Base-by-base conservation (phyloP, 1,140 invertebrate genomes). In the Bombus difficillimus region DNA sequence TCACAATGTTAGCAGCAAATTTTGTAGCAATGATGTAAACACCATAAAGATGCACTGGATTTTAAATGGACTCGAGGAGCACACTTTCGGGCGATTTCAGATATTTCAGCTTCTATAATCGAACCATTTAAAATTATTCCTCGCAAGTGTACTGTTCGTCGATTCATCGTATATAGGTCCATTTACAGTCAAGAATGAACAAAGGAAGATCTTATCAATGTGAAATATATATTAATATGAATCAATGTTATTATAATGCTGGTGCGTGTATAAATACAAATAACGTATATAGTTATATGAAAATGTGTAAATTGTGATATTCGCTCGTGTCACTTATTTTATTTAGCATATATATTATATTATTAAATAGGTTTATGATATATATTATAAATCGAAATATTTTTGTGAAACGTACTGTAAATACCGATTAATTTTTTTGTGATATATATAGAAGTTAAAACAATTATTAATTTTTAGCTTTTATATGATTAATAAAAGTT, bases 1-100 rank as follows among this genome's bases (percentile, higher is more conserved):
- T 62, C 59, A n/a, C 3, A 62, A n/a, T 80, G 64, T 78, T 37
- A 39, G 57, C 74, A 68, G 79, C 81, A 89, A 90, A 90, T 91
- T 91, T 91, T 89, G 41, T 81, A 85, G 90, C 87, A 91, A 85
- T 53, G 37, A 85, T 66, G 41, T 83, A 88, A 85, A 85, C 86
- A 86, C 86, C 86, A 87, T 87, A 88, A 69, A 66, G 86, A 90
- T 90, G 86, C 88, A 90, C 86, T 88, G 89, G 89, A 90, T 88
- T 88, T 90, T 90, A 85, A 72, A 69, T 79, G 86, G 89, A 87
- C 85, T 88, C 83, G 84, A 90, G 86, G 86, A 90, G 79, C 88
- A 81, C 88, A 82, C 64, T 88, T 90, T 90, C 86, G 64, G 68
- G 84, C 68, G 74, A 84, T 90, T 90, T 90, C 86, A 85, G 59